phyloP scores from a whole-genome alignment of 2,113 vertebrate genomes.

The Pterocles orientalis region DNA sequence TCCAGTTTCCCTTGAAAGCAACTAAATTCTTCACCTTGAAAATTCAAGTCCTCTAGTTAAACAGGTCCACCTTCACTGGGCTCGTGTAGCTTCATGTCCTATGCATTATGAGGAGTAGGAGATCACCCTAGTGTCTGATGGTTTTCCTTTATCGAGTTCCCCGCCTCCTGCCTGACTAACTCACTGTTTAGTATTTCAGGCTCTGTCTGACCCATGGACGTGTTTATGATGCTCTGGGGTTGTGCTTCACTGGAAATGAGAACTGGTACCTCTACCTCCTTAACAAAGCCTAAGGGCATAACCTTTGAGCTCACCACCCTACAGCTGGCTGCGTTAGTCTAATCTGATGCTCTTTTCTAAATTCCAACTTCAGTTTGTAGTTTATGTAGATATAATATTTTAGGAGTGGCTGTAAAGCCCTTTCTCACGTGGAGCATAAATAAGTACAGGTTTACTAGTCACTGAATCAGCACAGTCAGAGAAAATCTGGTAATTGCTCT shows the following conservation, averaged over 20 bases:
- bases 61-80: neutral
- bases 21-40: neutral
- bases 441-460: neutral
- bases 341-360: neutral
- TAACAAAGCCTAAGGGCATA: neutral
- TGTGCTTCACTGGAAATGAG: neutral
- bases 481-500: neutral
- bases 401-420: neutral
- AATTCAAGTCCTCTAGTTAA: neutral
- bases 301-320: neutral
- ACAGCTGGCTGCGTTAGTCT: neutral
- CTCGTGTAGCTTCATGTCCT: neutral
- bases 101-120: neutral
- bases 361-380: neutral
- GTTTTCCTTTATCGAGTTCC: neutral
- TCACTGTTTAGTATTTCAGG: neutral
- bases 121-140: neutral
- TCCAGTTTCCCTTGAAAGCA: neutral
- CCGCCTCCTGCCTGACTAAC: neutral
- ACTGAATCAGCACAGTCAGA: neutral
- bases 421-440: neutral
- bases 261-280: neutral
- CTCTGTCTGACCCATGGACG: neutral
- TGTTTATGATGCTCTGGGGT: neutral
- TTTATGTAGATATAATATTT: neutral